Percentiles rank a stretch among this genome's conserved stretches.
These are phyloP conservation scores for Stercorarius parasiticus DNA, from an alignment of 2,113 vertebrate genomes.

Conservation along the genomic window DNA sequence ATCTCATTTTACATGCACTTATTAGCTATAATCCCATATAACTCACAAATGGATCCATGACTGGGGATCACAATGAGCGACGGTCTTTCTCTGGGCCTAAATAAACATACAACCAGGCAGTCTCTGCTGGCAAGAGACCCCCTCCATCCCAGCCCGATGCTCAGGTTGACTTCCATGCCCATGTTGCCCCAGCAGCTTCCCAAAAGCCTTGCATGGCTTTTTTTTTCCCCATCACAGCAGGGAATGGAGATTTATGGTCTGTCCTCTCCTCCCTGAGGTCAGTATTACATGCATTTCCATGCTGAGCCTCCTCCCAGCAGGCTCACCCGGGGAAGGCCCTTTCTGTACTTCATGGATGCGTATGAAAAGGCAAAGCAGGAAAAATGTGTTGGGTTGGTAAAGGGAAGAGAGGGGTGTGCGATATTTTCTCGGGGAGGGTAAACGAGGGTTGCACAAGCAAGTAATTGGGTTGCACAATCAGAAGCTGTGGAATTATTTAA, in stretches of 20 bases:
- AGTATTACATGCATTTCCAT: background rate
- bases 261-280: background rate
- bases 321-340: background rate
- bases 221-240: background rate
- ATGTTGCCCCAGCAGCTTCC: background rate
- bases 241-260: background rate
- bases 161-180: background rate
- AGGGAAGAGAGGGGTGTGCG: background rate
- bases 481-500: background rate
- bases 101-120: background rate
- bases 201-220: background rate
- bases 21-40: fast-evolving
- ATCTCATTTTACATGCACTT: fast-evolving
- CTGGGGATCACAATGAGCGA: background rate
- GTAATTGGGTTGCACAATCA: background rate
- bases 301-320: background rate
- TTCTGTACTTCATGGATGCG: background rate
- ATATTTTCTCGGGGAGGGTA: background rate
- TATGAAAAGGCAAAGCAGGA: background rate
- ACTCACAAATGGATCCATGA: background rate
- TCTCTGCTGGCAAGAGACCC: background rate
- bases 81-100: background rate
- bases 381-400: background rate
- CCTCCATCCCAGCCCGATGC: background rate
- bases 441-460: background rate